Evolutionary conservation across 2,888 invertebrate species (phyloP), one percentile per base, ranked within the genome.

Genomic region (Nasonia oneida): DNA sequence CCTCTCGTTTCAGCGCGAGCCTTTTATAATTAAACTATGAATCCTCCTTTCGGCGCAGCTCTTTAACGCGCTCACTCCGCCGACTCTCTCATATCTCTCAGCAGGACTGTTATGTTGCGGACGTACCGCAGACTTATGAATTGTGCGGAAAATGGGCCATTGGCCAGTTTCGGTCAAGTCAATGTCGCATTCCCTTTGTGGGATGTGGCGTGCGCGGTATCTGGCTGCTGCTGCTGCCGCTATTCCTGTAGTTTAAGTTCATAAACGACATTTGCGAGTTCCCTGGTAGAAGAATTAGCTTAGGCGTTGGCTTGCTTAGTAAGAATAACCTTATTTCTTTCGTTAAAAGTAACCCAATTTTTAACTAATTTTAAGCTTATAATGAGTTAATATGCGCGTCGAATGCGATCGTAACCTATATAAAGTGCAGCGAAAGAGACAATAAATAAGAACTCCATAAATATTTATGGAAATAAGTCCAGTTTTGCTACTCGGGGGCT

Each of bases 1-100:
- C 29, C 29, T 14, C 29, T 75, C 14, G 57, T 6, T 12, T 50
- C n/a, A 18, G 29, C 50, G 3, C 12, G 14, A 12, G 8, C 37
- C 12, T 67, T 77, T 84, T 75, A 79, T 82, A 86, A 86, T 84
- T 81, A 61, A 86, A 75, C 86, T 81, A 79, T 84, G 84, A 75
- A 84, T 73, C 42, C 42, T 47, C 39, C 73, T 73, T 73, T 73
- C 71, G 71, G 18, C 42, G 71, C 23, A 29, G 23, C 47, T 73
- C 47, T 23, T 47, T 73, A 23, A 23, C 12, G 29, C 5, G 29
- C n/a, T 61, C n/a, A 2, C 6, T 61, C 8, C 3, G 18, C 18
- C 47, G 10, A 47, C 47, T 47, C 47, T 42, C 42, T 47, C 18
- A 6, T 53, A 53, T 53, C 18, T 53, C 53, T 53, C 18, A 4